Percentiles rank a stretch among this genome's conserved stretches.
These are phyloP conservation scores for Valencia hispanica DNA, from an alignment of 2,797 vertebrate species.

Conservation along the genomic window DNA sequence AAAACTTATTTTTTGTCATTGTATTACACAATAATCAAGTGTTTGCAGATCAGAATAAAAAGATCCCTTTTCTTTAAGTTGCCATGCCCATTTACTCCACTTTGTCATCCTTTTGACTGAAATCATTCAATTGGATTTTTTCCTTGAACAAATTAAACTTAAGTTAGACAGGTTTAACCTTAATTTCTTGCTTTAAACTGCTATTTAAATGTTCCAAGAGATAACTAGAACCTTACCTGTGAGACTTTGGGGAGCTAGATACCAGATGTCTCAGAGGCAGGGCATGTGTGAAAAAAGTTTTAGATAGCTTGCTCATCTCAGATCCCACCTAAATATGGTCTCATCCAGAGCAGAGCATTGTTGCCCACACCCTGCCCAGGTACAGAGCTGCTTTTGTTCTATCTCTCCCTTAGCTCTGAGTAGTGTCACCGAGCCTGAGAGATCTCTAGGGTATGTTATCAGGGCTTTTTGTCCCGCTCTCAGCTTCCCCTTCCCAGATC, in stretches of 20 bases:
- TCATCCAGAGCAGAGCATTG: conserved; percentile 86
- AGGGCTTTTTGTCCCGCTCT: conserved; percentile 74
- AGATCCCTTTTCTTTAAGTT: background rate
- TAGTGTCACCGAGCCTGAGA: conserved; percentile 77
- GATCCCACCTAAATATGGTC: conserved; percentile 85
- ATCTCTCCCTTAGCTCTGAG: conserved; percentile 80
- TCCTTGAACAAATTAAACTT: background rate
- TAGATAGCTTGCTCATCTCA: conserved; percentile 78
- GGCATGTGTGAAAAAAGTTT: conserved; percentile 31
- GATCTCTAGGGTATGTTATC: conserved; percentile 81
- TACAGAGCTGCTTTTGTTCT: conserved; percentile 94
- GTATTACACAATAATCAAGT: background rate
- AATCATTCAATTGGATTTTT: background rate
- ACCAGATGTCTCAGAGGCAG: conserved; percentile 74
- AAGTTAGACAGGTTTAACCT: background rate
- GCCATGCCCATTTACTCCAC: background rate
- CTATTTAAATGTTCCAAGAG: background rate
- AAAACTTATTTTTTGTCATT: background rate
- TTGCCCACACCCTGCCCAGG: conserved; percentile 83
- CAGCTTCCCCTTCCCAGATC: conserved; percentile 57
- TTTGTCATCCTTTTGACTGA: background rate
- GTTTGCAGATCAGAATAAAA: background rate
- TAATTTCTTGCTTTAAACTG: background rate
- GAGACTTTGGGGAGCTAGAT: conserved; percentile 20
- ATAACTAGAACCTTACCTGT: background rate